These are phyloP conservation scores for Connochaetes taurinus DNA, from an alignment of 2,113 vertebrate genomes.

Conservation along the genomic window DNA sequence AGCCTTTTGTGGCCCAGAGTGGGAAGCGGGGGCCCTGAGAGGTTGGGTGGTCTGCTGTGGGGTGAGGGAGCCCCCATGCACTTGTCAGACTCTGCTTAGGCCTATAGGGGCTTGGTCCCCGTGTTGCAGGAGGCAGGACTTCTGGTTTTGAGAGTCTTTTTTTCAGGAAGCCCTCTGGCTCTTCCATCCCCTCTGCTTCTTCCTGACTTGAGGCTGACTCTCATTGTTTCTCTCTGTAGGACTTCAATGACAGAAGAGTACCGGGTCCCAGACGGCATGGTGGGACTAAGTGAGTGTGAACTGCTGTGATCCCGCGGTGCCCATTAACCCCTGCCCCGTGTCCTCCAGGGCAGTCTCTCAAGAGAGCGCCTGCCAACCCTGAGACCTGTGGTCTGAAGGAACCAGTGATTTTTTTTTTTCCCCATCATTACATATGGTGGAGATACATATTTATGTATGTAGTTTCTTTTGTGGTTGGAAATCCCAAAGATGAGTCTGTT, in stretches of 20 bases:
- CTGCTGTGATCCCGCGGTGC: neutral
- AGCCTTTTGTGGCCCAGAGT: neutral
- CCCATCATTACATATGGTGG: neutral
- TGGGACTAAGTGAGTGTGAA: conserved; percentile 92
- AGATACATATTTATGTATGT: neutral
- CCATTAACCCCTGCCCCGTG: neutral
- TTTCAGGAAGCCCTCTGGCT: neutral
- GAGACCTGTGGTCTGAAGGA: neutral
- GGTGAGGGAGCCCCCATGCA: neutral
- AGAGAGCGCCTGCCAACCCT: neutral
- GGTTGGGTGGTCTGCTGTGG: neutral
- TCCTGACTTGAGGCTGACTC: neutral
- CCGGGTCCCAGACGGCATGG: conserved; percentile 93
- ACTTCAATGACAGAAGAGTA: conserved; percentile 90
- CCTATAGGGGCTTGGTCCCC: neutral
- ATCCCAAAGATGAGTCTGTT: neutral
- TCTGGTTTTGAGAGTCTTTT: neutral
- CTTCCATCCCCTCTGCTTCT: neutral
- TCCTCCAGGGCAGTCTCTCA: neutral
- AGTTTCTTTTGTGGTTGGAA: neutral
- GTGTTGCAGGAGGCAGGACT: neutral
- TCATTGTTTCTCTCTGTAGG: conserved; percentile 65
- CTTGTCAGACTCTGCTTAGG: neutral
- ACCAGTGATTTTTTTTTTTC: neutral
- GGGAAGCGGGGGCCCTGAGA: neutral